Percentiles rank a stretch among this genome's conserved stretches.
Evolutionary conservation across 1,140 invertebrate species (phyloP).

Genomic region (Tribolium castaneum): DNA sequence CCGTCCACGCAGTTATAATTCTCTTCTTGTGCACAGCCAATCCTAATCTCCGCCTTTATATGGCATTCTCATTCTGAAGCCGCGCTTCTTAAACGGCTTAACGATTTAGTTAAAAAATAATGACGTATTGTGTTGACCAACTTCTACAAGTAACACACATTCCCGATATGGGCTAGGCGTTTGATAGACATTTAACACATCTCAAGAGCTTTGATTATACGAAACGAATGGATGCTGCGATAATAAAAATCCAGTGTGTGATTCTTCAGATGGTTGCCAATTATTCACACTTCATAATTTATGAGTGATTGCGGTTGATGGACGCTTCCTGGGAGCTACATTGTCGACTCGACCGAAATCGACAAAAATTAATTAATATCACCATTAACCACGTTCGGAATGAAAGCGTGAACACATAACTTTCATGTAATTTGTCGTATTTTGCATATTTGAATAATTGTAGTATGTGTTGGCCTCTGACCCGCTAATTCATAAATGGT

Average conservation of each 20-base stretch:
- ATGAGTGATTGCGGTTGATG: constrained; percentile 19
- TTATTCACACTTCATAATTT: constrained; percentile 42
- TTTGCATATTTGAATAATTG: constrained; percentile 40
- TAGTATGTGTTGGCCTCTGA: constrained; percentile 5
- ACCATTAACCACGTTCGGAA: neutral
- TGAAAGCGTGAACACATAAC: constrained; percentile 16
- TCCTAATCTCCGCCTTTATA: constrained; percentile 18
- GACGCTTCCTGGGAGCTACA: neutral
- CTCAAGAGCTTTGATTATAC: constrained; percentile 29
- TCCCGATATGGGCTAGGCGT: constrained; percentile 39
- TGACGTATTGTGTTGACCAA: constrained; percentile 29
- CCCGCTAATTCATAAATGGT: constrained; percentile 35
- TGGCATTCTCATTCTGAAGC: neutral
- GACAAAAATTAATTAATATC: neutral
- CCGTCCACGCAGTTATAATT: neutral
- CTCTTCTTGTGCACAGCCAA: neutral
- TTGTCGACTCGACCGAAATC: neutral
- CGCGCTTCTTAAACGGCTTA: constrained; percentile 4
- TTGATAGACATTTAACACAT: constrained; percentile 35
- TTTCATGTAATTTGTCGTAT: constrained; percentile 21
- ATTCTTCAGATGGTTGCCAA: constrained; percentile 36
- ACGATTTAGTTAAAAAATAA: constrained; percentile 24
- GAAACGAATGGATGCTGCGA: constrained; percentile 5
- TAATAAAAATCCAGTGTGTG: constrained; percentile 33
- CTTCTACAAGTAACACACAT: constrained; percentile 20